Evolutionary conservation across 2,113 vertebrate species (phyloP).

Genomic region (Mandrillus leucophaeus): DNA sequence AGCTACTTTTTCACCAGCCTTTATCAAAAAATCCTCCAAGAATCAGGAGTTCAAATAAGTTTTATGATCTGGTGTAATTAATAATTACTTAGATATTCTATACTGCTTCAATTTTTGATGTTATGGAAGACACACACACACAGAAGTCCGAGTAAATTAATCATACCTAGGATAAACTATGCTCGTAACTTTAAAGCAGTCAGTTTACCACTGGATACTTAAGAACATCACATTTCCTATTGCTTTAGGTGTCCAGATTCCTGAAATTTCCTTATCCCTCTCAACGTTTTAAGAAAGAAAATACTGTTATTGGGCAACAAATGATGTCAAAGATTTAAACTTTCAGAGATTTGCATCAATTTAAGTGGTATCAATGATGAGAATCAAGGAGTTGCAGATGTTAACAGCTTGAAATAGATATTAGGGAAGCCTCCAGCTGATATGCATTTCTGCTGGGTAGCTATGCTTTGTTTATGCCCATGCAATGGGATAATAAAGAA

Average conservation of each 20-base stretch:
- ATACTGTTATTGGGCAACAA: background rate
- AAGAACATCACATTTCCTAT: background rate
- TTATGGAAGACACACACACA: background rate
- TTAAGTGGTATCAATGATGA: background rate
- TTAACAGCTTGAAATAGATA: background rate
- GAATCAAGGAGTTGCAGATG: background rate
- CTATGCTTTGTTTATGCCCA: background rate
- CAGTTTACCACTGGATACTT: background rate
- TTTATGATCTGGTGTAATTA: background rate
- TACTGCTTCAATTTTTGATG: background rate
- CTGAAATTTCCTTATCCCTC: background rate
- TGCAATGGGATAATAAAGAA: background rate
- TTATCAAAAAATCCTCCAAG: background rate
- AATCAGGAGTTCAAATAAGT: background rate
- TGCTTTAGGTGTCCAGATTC: background rate
- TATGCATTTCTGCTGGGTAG: background rate
- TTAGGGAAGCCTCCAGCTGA: too few relatives aligned
- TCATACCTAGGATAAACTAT: background rate
- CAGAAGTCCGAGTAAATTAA: background rate
- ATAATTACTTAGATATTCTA: background rate
- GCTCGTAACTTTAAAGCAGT: background rate
- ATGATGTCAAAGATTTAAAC: background rate
- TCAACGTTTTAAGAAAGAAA: background rate
- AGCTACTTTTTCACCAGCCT: rapidly evolving
- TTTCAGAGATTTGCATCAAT: background rate